Base-by-base conservation (phyloP, 1,140 invertebrate species). In the Cyclargus thomasi region DNA sequence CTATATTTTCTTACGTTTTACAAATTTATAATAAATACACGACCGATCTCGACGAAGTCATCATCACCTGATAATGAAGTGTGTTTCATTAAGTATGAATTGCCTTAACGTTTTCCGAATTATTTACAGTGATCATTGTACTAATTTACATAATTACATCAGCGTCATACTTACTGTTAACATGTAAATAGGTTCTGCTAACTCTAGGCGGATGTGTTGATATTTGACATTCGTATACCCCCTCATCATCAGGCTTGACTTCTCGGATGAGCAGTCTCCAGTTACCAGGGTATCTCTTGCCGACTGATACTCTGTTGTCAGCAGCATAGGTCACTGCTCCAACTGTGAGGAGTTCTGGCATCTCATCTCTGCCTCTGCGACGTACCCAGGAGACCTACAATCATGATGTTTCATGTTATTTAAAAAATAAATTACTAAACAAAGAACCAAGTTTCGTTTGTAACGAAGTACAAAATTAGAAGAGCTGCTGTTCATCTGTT, bases 231-330 rank as follows among this genome's bases (percentile, higher is more conserved):
- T 95, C 94, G 83, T 95, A 95, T 63, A 93, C 91, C 23, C 94
- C 95, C 79, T 95, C 94, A 75, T 95, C 95, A 73, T 92, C 93
- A 72, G 93, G 94, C 73, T 93, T 94, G 10, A 94, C 93, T 66
- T 92, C 93, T 76, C 92, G 92, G 72, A 95, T 94, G 86, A 94
- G 93, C 53, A 95, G 90, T 68, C 93, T 92, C 95, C 95, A 95
- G 86, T 95, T 95, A 70, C 95, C 94, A 53, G 94, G 94, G 78
- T 96, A 96, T 73, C 95, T 93, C 85, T 94, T 95, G 70, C 93
- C 94, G 67, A 96, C 92, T n/a, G 93, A 93, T 71, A 95, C 94
- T 69, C 95, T 92, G 66, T 93, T 92, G 81, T 96, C 95, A 14
- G 94, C 94, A 63, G 94, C 95, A 74, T 96, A 96, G 0, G 94